Percentiles rank a stretch among this genome's conserved stretches.
Conservation (phyloP, 2,797 vertebrate species). For the Sebastes umbrosus region DNA sequence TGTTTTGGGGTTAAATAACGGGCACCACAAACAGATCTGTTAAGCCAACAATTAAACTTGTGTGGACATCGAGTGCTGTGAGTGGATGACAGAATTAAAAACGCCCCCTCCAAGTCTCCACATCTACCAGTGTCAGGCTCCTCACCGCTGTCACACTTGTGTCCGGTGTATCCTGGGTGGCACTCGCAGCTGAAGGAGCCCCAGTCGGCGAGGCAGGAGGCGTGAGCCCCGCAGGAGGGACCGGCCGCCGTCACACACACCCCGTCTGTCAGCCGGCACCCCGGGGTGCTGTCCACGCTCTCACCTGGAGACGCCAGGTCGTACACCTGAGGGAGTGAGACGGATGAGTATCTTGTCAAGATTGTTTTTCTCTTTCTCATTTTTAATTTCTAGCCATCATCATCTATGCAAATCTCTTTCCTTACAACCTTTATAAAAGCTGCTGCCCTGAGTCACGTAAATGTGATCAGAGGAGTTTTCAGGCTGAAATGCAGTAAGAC, state of each 20-base stretch:
- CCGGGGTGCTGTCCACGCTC: constrained; percentile 83
- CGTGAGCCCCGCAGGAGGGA: constrained; percentile 85
- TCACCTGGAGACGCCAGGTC: constrained; percentile 88
- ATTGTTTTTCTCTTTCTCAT: background rate
- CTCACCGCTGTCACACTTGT: constrained; percentile 87
- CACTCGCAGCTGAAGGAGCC: constrained; percentile 89
- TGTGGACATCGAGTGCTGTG: too few relatives aligned
- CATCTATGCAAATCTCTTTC: background rate
- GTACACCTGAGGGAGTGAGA: constrained; percentile 79
- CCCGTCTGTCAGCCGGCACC: constrained; percentile 84
- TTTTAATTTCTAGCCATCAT: background rate
- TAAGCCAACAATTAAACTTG: too few relatives aligned
- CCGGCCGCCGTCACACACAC: constrained; percentile 80
- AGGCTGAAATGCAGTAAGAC: background rate
- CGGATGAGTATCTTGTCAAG: background rate
- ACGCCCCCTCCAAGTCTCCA: background rate
- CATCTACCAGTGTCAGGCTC: background rate
- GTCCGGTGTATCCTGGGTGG: constrained; percentile 84
- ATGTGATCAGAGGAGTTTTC: background rate
- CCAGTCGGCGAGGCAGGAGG: constrained; percentile 86
- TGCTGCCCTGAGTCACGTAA: background rate
- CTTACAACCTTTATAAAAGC: too few relatives aligned
- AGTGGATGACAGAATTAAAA: too few relatives aligned
- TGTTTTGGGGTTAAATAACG: too few relatives aligned
- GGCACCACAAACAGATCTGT: too few relatives aligned